phyloP scores from a whole-genome alignment of 1,140 invertebrate genomes.

The Lamellibrachia luymesi region DNA sequence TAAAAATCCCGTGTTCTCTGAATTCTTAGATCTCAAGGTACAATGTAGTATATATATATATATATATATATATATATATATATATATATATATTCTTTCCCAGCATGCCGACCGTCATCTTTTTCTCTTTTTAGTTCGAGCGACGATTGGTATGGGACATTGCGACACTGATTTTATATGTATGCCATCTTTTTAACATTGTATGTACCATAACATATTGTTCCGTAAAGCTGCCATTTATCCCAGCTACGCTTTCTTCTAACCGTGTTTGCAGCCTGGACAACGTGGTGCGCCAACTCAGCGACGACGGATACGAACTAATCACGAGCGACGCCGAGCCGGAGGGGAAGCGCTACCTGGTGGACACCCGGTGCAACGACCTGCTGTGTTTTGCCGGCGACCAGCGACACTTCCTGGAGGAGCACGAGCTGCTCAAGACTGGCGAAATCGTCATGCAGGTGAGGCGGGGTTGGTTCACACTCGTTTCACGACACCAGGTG shows the following conservation, averaged over 20 bases:
- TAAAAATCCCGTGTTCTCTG: too few relatives aligned
- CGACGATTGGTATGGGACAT: too few relatives aligned
- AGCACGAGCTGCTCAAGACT: constrained; percentile 31
- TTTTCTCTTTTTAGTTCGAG: too few relatives aligned
- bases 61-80: too few relatives aligned
- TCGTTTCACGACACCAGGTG: not conserved
- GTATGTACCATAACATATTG: not conserved
- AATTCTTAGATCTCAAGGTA: too few relatives aligned
- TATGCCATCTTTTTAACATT: too few relatives aligned
- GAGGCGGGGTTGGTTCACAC: not conserved
- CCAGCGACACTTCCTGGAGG: constrained; percentile 27
- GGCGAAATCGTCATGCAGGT: constrained; percentile 42
- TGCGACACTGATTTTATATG: too few relatives aligned
- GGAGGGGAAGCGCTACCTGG: constrained; percentile 33
- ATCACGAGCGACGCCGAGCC: constrained; percentile 23
- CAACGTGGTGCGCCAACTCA: constrained; percentile 36
- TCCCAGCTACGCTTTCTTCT: not conserved
- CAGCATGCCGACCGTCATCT: too few relatives aligned
- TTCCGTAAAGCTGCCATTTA: not conserved
- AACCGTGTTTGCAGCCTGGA: constrained; percentile 33
- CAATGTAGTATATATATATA: too few relatives aligned
- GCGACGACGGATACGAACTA: constrained; percentile 36
- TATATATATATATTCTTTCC: too few relatives aligned
- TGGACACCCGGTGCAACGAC: constrained; percentile 44
- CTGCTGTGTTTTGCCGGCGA: constrained; percentile 41